A percentile compares a stretch with the other conserved stretches of the same genome.
phyloP scores from a whole-genome alignment of 2,113 vertebrate species.

The Poecilia latipinna region DNA sequence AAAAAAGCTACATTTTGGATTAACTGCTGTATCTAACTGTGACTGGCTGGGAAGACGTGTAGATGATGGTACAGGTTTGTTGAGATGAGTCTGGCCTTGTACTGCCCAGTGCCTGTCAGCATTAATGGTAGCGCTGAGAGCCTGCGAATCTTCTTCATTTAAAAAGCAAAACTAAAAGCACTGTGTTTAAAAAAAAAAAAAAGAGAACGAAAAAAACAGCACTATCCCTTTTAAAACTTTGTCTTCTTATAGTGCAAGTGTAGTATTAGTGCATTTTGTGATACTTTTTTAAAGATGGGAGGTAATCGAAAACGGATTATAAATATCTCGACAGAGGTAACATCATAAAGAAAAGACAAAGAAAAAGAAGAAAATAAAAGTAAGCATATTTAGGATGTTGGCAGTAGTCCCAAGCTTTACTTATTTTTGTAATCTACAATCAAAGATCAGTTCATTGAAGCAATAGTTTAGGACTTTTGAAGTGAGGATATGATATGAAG shows the following conservation, averaged over 20 bases:
- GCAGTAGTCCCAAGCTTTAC: constrained; percentile 22
- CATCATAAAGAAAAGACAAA: neutral
- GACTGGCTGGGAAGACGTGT: constrained; percentile 42
- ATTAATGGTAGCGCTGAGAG: constrained; percentile 65
- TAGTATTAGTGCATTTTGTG: constrained; percentile 60
- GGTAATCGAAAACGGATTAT: constrained; percentile 23
- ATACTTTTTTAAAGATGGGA: constrained; percentile 69
- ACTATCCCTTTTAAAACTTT: constrained; percentile 70
- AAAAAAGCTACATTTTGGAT: constrained; percentile 30
- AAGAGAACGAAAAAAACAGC: constrained; percentile 27
- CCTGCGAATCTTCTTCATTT: constrained; percentile 41
- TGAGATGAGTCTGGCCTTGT: constrained; percentile 62
- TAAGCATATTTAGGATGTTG: neutral
- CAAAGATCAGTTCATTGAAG: neutral
- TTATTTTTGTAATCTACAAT: constrained; percentile 30
- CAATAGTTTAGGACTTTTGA: neutral
- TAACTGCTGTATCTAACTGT: constrained; percentile 51
- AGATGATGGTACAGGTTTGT: constrained; percentile 57
- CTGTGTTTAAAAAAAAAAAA: constrained; percentile 58
- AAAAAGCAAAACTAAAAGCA: constrained; percentile 45
- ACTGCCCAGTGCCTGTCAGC: constrained; percentile 70
- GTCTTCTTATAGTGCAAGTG: constrained; percentile 51
- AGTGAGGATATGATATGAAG: neutral
- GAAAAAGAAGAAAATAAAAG: constrained; percentile 1
- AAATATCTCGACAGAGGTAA: constrained; percentile 24